Evolutionary conservation across 2,113 vertebrate genomes (phyloP), one percentile per base, ranked within the genome.

Genomic region (Eira barbara): DNA sequence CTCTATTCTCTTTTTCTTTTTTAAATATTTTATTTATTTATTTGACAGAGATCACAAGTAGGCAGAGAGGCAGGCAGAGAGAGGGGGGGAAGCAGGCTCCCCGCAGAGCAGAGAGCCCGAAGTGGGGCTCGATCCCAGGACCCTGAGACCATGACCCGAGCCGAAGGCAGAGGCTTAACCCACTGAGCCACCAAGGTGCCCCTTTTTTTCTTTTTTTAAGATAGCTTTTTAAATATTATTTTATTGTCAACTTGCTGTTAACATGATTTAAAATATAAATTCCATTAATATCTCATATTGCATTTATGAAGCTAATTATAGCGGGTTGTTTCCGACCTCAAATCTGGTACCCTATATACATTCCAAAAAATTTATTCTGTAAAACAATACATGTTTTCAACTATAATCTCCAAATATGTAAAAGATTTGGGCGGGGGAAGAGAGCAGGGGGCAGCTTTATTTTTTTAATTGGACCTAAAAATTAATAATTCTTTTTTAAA

Each of bases 61-160:
- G 52, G 52, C 52, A 18, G 52, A 52, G 52, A 52, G 49, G 49
- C 1, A 52, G 49, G 7, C 14, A 2, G 52, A 18, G 52, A 5
- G 1, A 17, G 15, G 0, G 15, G 17, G 5, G 52, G 52, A 55
- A 52, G 17, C 17, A 18, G 52, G 52, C 52, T 55, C 52, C 52
- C 17, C 0, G 0, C 1, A 0, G 52, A 55, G 52, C 52, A 55
- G 52, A 55, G 52, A 55, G 6, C 52, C 52, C 2, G 1, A 55
- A 6, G 15, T 2, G 52, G 17, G 52, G 17, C 17, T 55, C 5
- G 15, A 55, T 55, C 52, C 49, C 17, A 18, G 52, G 5, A 55
- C 52, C 52, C 52, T 55, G 52, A 55, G 52, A 55, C 18, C 52
- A 55, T 55, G 52, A 55, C 4, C 1, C 0, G 52, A 55, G 52